Base-by-base conservation (phyloP, 2,797 vertebrate species). In the Austrolebias charrua region DNA sequence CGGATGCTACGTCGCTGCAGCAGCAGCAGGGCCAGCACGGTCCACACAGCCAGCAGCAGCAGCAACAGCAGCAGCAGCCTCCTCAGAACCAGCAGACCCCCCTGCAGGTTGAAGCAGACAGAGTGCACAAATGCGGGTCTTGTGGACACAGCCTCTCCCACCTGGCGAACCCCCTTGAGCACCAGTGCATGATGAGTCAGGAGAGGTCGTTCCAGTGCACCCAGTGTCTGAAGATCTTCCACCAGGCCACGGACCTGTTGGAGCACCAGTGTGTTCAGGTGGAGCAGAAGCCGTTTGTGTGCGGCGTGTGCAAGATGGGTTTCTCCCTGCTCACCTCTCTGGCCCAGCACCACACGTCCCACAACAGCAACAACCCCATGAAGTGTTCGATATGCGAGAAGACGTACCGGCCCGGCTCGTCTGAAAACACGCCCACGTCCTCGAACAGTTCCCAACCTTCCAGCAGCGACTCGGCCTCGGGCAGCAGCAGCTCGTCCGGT, bases 341-440 rank as follows among this genome's bases (percentile, higher is more conserved):
- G 78, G 98, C 97, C 0, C 96, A 98, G 80, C 98, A 99, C 79
- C 98, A 99, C 90, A 95, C 93, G 0, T 94, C 96, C 1, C 98
- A 99, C 73, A 98, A 93, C 0, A 94, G 95, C 85, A 83, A 72
- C 63, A 95, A 95, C 0, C 92, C 96, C 2, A 94, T 96, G 91
- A 99, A 99, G 67, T 99, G 98, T 73, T 97, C 96, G 0, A 98
- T 99, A 82, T 99, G 98, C 0, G 98, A 98, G 82, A 98, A 99
- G 90, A 98, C 96, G 18, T 99, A 97, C 84, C 94, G 96, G 24
- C 91, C 95, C 0, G 90, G 92, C 6, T 93, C 93, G 11, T 92
- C 92, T 0, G 92, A 92, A 33, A 92, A 77, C 47, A 69, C 79
- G 0, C 87, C 93, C 14, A 91, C 82, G 18, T 88, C 87, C 44